Base-by-base conservation (phyloP, 2,113 vertebrate species). In the Zeus faber region DNA sequence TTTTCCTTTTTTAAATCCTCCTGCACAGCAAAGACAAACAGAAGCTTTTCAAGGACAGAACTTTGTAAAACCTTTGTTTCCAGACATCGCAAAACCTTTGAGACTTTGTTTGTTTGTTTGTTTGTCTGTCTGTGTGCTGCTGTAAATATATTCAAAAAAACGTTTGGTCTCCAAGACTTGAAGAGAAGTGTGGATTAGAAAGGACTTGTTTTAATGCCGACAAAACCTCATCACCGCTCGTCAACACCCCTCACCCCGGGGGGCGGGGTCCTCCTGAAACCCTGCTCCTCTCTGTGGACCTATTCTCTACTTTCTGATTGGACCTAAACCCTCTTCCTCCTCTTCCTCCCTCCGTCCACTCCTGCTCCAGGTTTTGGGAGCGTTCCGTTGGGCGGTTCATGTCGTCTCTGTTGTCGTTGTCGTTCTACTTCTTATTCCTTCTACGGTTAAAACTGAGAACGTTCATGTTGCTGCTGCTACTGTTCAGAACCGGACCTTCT, bases 391-490 rank as follows among this genome's bases (percentile, higher is more conserved):
- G 29, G 13, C 33, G 13, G 33, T 14, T 37, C 1, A 14, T 35
- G 80, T 79, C 79, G 81, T 80, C 83, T 89, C 89, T 88, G 81
- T 72, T 85, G 35, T 67, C 61, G 21, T 61, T 72, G n/a, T 55
- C 56, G 4, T 54, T 59, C 1, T 46, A 56, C 39, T 62, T 33
- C 46, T 62, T 65, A 53, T 73, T 52, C 40, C 48, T 46, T 40
- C 1, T 37, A 51, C 35, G 8, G 58, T 58, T 16, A 58, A 49
- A 18, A 56, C 49, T 48, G 72, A 58, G 56, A 71, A 77, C 70
- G 47, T 60, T 81, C 68, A 77, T 81, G 77, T 70, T 60, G 79
- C 82, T 89, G 90, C 88, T 90, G 88, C 87, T 91, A 89, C n/a
- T 2, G 11, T 79, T 58, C 54, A 51, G 70, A 82, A 86, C 75